phyloP scores from a whole-genome alignment of 2,888 invertebrate species.

The Neocrepidodera transversa region DNA sequence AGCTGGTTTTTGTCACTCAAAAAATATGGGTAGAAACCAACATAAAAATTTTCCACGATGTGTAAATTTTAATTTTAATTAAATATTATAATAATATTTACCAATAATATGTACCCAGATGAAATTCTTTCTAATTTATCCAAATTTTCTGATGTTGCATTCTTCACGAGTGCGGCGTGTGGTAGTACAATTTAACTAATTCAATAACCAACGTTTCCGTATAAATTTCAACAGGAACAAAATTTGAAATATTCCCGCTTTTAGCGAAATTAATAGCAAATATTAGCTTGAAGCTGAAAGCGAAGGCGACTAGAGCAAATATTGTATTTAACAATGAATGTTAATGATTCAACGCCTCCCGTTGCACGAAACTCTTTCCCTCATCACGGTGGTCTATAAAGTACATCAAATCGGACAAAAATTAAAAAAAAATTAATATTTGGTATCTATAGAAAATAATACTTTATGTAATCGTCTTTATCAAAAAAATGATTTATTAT shows the following conservation, averaged over 20 bases:
- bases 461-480: too few species aligned
- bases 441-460: too few species aligned
- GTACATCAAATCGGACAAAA: neutral
- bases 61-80: too few species aligned
- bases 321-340: conserved; percentile 56
- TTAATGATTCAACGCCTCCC: conserved; percentile 49
- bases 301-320: conserved; percentile 52
- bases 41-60: too few species aligned
- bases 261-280: conserved; percentile 55
- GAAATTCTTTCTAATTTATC: too few species aligned
- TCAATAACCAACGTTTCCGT: conserved; percentile 19
- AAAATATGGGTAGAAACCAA: neutral
- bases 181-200: conserved; percentile 1
- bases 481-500: too few species aligned
- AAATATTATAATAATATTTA: too few species aligned
- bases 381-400: conserved; percentile 37
- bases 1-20: conserved; percentile 11
- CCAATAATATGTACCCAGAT: too few species aligned
- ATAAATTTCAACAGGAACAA: conserved; percentile 43
- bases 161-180: too few species aligned
- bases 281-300: conserved; percentile 53
- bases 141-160: too few species aligned
- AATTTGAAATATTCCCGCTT: conserved; percentile 48
- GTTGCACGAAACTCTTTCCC: conserved; percentile 49
- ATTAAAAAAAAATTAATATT: too few species aligned